These are phyloP conservation scores for Limanda limanda DNA, from an alignment of 2,113 vertebrate species.

Conservation along the genomic window DNA sequence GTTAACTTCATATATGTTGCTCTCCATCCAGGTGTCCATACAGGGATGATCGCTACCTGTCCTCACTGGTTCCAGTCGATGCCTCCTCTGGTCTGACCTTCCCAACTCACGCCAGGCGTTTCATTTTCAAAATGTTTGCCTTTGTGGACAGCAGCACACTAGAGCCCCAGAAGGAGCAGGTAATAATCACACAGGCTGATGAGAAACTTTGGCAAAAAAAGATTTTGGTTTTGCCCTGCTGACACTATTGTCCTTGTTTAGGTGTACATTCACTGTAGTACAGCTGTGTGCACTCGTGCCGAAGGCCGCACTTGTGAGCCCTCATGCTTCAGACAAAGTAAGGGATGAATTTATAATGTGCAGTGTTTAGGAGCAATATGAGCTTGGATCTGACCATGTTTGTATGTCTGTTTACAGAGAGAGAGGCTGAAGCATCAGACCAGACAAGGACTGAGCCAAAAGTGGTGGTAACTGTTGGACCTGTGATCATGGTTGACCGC, in stretches of 20 bases:
- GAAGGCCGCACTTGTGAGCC: conserved; percentile 50
- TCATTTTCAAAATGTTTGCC: conserved; percentile 69
- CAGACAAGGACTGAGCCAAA: conserved; percentile 8
- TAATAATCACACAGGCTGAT: conserved; percentile 7
- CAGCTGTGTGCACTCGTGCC: conserved; percentile 48
- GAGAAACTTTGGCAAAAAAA: background rate
- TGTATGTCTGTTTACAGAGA: conserved; percentile 53
- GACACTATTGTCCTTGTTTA: conserved; percentile 31
- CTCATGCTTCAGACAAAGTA: conserved; percentile 51
- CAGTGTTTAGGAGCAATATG: background rate
- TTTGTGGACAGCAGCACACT: conserved; percentile 46
- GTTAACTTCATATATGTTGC: background rate
- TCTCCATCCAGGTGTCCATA: conserved; percentile 62
- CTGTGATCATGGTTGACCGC: conserved; percentile 31
- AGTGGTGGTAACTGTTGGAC: conserved; percentile 57
- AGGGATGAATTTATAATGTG: conserved; percentile 7
- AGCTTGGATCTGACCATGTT: conserved; percentile 8
- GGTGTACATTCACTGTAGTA: conserved; percentile 75
- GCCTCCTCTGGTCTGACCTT: background rate
- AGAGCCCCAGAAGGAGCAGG: conserved; percentile 27
- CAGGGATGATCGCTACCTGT: conserved; percentile 52
- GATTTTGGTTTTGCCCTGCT: background rate
- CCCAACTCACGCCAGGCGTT: conserved; percentile 59
- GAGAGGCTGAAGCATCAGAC: background rate
- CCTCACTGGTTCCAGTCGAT: conserved; percentile 46